Percentiles rank a stretch among this genome's conserved stretches.
These are phyloP conservation scores for Ridgeia piscesae DNA, from an alignment of 1,140 invertebrate genomes.

Conservation along the genomic window DNA sequence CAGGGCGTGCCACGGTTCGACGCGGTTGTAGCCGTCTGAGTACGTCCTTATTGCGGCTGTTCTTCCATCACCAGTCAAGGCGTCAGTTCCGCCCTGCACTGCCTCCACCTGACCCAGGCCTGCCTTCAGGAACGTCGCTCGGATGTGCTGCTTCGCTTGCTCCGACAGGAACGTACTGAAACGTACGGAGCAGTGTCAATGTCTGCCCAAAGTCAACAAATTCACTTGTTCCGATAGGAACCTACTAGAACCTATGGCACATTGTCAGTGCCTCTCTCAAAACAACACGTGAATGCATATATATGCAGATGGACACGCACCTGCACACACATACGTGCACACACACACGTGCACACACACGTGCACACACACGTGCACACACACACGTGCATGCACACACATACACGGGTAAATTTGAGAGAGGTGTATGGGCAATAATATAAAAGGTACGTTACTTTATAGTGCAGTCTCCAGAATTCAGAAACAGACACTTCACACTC, in stretches of 20 bases:
- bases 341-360: too few relatives aligned
- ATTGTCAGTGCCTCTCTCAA: not conserved
- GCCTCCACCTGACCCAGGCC: not conserved
- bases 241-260: not conserved
- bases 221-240: not conserved
- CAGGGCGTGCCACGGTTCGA: constrained; percentile 83
- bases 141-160: not conserved
- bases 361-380: too few relatives aligned
- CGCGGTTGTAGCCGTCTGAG: constrained; percentile 60
- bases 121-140: not conserved
- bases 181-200: not conserved
- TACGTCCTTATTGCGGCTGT: not conserved
- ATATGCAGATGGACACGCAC: too few relatives aligned
- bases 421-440: not conserved
- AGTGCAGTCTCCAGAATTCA: too few relatives aligned
- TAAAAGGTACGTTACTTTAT: too few relatives aligned
- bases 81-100: too few relatives aligned
- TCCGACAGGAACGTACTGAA: not conserved
- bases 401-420: constrained; percentile 17
- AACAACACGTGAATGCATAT: too few relatives aligned
- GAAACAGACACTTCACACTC: too few relatives aligned
- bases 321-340: constrained; percentile 21
- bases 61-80: not conserved
- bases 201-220: too few relatives aligned
- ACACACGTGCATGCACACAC: constrained; percentile 2